phyloP scores from a whole-genome alignment of 92 coral and sea anemone genomes.

The Palythoa grandiflora region DNA sequence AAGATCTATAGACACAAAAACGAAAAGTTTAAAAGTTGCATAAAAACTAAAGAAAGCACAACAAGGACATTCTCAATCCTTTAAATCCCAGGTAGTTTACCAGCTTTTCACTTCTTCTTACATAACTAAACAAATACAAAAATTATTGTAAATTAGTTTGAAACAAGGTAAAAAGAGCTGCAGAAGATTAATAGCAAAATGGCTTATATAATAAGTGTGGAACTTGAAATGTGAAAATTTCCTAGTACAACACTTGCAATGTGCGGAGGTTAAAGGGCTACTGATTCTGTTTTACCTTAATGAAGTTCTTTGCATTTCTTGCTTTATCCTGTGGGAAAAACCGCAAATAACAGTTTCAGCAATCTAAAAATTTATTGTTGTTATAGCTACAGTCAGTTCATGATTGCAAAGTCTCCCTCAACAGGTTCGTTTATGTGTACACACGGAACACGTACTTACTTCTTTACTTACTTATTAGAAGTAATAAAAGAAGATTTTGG shows the following conservation, averaged over 20 bases:
- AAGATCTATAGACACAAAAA: slow-evolving; percentile 51
- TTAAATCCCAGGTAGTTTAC: neutral
- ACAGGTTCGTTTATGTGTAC: too few species aligned
- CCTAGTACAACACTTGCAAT: too few species aligned
- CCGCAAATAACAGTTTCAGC: neutral
- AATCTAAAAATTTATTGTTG: neutral
- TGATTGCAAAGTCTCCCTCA: too few species aligned
- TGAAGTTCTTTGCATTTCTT: slow-evolving; percentile 56
- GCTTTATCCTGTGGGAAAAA: slow-evolving; percentile 46
- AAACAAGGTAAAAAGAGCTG: too few species aligned
- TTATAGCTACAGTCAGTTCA: neutral
- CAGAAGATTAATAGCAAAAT: too few species aligned
- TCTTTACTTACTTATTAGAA: too few species aligned
- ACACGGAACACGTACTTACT: too few species aligned
- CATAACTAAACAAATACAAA: neutral
- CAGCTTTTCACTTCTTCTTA: neutral
- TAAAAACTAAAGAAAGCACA: too few species aligned
- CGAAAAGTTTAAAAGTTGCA: neutral
- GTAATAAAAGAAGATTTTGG: too few species aligned
- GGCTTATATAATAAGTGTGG: too few species aligned
- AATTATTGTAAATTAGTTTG: too few species aligned
- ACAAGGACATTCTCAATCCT: neutral
- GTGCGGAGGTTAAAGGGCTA: neutral
- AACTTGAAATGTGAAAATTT: too few species aligned
- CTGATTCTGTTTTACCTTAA: slow-evolving; percentile 46